Conservation (phyloP, 2,113 vertebrate species). For the Thoracochromis brauschi region DNA sequence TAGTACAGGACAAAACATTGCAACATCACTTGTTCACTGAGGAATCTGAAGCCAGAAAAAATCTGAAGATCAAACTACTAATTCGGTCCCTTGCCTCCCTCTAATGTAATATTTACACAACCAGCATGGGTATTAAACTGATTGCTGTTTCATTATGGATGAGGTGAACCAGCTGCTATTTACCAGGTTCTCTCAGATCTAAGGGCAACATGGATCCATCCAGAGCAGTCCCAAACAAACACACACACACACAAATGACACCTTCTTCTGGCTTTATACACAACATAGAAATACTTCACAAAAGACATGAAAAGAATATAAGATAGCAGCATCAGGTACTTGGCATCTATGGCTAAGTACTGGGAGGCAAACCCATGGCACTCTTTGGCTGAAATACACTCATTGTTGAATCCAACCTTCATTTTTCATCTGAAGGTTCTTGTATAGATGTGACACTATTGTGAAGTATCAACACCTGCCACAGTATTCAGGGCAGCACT, state of each 20-base stretch:
- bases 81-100: slow-evolving; percentile 65
- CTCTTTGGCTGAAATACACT: not conserved
- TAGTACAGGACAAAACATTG: not conserved
- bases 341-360: not conserved
- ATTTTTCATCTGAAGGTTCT: not conserved
- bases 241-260: not conserved
- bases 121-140: slow-evolving; percentile 59
- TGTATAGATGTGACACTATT: not conserved
- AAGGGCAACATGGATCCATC: slow-evolving; percentile 44
- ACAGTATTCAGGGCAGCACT: not conserved
- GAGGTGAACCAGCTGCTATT: slow-evolving; percentile 76
- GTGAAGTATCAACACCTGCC: not conserved
- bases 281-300: not conserved
- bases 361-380: not conserved
- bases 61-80: slow-evolving; percentile 62
- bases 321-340: not conserved
- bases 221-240: not conserved
- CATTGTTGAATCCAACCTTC: not conserved
- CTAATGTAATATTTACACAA: slow-evolving; percentile 75
- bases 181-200: slow-evolving; percentile 65
- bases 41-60: slow-evolving; percentile 37
- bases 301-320: not conserved
- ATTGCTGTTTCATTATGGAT: slow-evolving; percentile 71
- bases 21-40: slow-evolving; percentile 7
- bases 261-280: not conserved